phyloP scores from a whole-genome alignment of 2,888 invertebrate species.

The Limnephilus auricula region DNA sequence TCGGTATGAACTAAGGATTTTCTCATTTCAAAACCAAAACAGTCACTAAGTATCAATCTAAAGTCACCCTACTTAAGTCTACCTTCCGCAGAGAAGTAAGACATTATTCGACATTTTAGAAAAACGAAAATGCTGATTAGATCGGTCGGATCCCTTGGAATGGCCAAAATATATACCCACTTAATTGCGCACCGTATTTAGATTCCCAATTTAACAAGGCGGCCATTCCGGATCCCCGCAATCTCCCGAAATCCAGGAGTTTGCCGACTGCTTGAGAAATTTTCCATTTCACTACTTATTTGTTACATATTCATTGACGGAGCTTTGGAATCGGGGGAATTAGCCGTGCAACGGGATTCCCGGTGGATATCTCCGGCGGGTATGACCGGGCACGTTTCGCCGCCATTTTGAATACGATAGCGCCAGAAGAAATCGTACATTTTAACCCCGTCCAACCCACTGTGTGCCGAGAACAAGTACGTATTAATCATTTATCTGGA shows the following conservation, averaged over 20 bases:
- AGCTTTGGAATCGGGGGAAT: conserved; percentile 44
- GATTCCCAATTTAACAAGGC: conserved; percentile 20
- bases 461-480: not conserved
- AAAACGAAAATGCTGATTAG: not conserved
- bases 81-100: not conserved
- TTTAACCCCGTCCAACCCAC: not conserved
- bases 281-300: conserved; percentile 48
- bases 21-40: too few relatives aligned
- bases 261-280: conserved; percentile 36
- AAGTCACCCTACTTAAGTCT: not conserved
- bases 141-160: not conserved
- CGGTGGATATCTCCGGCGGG: conserved; percentile 38
- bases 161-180: conserved; percentile 13
- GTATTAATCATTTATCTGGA: not conserved
- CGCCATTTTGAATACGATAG: conserved; percentile 57
- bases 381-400: conserved; percentile 53
- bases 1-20: too few relatives aligned
- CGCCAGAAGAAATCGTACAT: conserved; percentile 16
- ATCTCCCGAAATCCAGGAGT: conserved; percentile 21
- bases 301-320: conserved; percentile 62
- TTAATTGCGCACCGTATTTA: conserved; percentile 13
- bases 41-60: not conserved
- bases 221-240: not conserved
- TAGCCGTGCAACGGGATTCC: conserved; percentile 48
- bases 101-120: not conserved